Evolutionary conservation across 2,888 invertebrate species (phyloP).

Genomic region (Cheilosia impressa): DNA sequence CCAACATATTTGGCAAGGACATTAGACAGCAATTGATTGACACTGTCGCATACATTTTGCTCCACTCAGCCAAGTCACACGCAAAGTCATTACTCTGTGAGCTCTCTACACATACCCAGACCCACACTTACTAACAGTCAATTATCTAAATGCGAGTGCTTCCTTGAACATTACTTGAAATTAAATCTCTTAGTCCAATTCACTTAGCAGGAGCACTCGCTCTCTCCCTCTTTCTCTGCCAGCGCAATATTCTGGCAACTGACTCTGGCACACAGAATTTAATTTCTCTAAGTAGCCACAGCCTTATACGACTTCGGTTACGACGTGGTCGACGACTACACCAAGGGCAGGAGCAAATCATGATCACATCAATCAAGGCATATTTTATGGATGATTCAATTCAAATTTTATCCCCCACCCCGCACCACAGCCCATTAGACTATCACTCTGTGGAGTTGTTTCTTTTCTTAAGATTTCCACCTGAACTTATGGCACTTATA

Average conservation of each 20-base stretch:
- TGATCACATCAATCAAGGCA: slow-evolving; percentile 66
- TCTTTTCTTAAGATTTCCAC: slow-evolving; percentile 13
- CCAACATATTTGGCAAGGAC: too few species aligned
- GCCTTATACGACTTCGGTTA: not conserved
- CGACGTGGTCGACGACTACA: not conserved
- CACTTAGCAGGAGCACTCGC: slow-evolving; percentile 35
- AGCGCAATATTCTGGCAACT: slow-evolving; percentile 24
- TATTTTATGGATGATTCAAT: slow-evolving; percentile 68
- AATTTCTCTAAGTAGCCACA: slow-evolving; percentile 63
- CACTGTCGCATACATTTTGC: too few species aligned
- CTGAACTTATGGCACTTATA: slow-evolving; percentile 30
- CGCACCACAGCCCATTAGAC: not conserved
- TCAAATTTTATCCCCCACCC: slow-evolving; percentile 43
- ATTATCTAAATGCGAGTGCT: slow-evolving; percentile 56
- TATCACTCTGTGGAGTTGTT: slow-evolving; percentile 3
- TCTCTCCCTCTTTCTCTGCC: not conserved
- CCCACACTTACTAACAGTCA: slow-evolving; percentile 37
- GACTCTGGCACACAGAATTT: slow-evolving; percentile 30
- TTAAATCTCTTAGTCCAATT: slow-evolving; percentile 63
- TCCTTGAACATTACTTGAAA: slow-evolving; percentile 49
- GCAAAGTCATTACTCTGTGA: not conserved
- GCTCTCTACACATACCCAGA: not conserved
- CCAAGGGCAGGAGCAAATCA: slow-evolving; percentile 6
- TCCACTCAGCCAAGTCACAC: not conserved
- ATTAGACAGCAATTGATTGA: too few species aligned